These are phyloP conservation scores for Drosophila pseudotalamancana DNA, from an alignment of 2,888 invertebrate species.

Conservation along the genomic window DNA sequence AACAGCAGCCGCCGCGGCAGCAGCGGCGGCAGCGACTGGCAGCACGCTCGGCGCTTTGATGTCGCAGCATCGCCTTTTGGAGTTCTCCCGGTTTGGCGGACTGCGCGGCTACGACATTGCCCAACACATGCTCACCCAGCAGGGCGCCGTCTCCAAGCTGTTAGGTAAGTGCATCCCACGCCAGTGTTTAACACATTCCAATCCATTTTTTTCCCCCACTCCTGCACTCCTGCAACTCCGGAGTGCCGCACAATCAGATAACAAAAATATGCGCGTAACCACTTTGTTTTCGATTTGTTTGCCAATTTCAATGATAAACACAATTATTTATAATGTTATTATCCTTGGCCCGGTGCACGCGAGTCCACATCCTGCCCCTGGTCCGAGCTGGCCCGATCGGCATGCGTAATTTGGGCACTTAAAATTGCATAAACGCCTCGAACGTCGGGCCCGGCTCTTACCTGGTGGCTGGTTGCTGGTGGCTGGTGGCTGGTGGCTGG, in stretches of 20 bases:
- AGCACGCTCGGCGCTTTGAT: constrained; percentile 90
- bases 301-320: constrained; percentile 78
- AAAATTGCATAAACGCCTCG: constrained; percentile 72
- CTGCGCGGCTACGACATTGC: constrained; percentile 83
- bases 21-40: constrained; percentile 79
- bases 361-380: constrained; percentile 7
- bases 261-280: constrained; percentile 12
- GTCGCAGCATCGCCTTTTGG: constrained; percentile 85
- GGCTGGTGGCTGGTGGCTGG: constrained; percentile 39
- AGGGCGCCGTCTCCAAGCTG: constrained; percentile 83
- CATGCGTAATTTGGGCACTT: constrained; percentile 78
- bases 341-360: constrained; percentile 52
- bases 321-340: constrained; percentile 70
- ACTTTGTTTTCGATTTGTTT: constrained; percentile 76
- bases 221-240: neutral
- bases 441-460: too few species aligned
- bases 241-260: neutral
- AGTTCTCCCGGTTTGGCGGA: constrained; percentile 83
- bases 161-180: constrained; percentile 77
- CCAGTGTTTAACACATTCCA: neutral
- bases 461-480: too few species aligned
- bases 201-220: too few species aligned
- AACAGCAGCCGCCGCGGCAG: constrained; percentile 57
- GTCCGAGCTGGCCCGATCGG: neutral
- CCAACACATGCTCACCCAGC: constrained; percentile 83